These are phyloP conservation scores for Amblyteles armatorius DNA, from an alignment of 2,888 invertebrate genomes.

Conservation along the genomic window DNA sequence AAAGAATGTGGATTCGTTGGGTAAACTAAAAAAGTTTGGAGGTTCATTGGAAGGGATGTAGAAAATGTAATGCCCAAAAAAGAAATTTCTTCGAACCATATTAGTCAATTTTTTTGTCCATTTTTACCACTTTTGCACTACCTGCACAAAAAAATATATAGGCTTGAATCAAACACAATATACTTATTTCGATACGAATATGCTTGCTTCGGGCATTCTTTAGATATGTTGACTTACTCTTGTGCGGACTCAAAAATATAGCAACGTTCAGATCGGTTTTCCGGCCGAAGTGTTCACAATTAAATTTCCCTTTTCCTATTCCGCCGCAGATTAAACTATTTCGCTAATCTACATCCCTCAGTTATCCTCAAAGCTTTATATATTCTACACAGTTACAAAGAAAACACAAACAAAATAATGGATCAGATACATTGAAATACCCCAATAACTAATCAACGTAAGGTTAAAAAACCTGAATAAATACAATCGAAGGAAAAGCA, in stretches of 20 bases:
- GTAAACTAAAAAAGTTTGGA: not conserved
- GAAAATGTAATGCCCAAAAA: not conserved
- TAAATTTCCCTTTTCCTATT: not conserved
- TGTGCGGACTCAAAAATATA: too few species aligned
- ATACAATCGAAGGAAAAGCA: not conserved
- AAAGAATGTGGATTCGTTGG: not conserved
- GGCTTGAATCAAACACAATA: too few species aligned
- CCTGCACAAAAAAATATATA: not conserved
- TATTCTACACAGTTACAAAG: not conserved
- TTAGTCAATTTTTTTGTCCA: too few species aligned
- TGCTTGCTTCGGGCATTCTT: too few species aligned
- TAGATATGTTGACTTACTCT: too few species aligned
- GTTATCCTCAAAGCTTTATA: not conserved
- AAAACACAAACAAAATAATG: not conserved
- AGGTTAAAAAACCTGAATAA: not conserved
- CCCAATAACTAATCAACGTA: too few species aligned
- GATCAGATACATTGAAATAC: too few species aligned
- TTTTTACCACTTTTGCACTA: too few species aligned
- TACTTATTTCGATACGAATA: not conserved
- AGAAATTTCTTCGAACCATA: not conserved
- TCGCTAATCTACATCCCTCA: not conserved
- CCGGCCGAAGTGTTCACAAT: not conserved
- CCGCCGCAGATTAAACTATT: not conserved
- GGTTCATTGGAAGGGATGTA: not conserved
- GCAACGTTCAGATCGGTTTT: too few species aligned